Base-by-base conservation (phyloP, 2,888 invertebrate genomes). In the Heteropelma amictum region DNA sequence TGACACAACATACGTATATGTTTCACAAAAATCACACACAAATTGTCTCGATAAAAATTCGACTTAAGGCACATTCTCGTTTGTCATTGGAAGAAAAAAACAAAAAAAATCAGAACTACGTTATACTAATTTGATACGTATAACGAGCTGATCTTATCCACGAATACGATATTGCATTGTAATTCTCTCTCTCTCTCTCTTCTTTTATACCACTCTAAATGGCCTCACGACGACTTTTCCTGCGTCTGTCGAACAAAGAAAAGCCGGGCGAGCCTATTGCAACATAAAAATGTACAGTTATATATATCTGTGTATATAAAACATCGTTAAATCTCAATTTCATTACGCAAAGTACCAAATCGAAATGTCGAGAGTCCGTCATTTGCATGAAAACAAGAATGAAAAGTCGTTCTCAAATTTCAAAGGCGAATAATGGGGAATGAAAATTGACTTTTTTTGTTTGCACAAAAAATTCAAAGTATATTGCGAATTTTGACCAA, bases 151-250 rank as follows among this genome's bases (percentile, higher is more conserved):
- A 23, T 56, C 38, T 58, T 45, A 51, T 8, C 38, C 28, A 12
- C 38, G 28, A 56, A 51, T 35, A 49, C 64, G 56, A 58, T n/a
- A 19, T 45, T 10, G 17, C 45, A 51, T 17, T 6, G 10, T 51
- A 56, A 14, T 14, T 12, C 42, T 7, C 21, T 60, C 8, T 42
- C 17, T 51, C 42, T 51, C 23, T 51, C 28, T 23, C 10, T 28
- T 28, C 47, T 49, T 42, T 47, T 26, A 47, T n/a, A n/a, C n/a
- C n/a, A n/a, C n/a, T n/a, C 12, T 33, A 49, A 12, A 42, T 38
- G 54, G 69, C 80, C 58, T 82, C 85, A 80, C 80, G 74, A 56
- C 65, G 70, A 77, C 81, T 84, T 86, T 87, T 85, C 82, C 80
- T 26, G 38, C 26, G 53, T 42, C 17, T 30, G 30, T 26, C 3